Evolutionary conservation across 2,113 vertebrate species (phyloP).

Genomic region (Sphaerodactylus townsendi): DNA sequence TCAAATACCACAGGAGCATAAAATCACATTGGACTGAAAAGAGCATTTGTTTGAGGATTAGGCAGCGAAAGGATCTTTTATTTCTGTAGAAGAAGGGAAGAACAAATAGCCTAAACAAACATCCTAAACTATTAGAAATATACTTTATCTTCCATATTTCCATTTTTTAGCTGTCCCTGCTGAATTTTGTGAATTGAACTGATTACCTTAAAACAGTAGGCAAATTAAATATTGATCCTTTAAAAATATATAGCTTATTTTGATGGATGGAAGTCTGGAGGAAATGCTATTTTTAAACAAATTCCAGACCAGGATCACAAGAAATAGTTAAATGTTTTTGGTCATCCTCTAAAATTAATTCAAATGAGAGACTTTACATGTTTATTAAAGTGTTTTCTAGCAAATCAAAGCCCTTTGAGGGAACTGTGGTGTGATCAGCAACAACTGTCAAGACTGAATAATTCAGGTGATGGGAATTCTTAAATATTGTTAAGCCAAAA

Average conservation of each 20-base stretch:
- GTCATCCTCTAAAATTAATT: not conserved
- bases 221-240: too few species aligned
- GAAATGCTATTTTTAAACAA: too few species aligned
- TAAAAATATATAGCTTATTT: too few species aligned
- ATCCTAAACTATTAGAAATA: not conserved
- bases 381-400: not conserved
- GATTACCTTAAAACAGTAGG: not conserved
- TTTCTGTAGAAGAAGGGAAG: not conserved
- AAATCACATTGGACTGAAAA: slow-evolving; percentile 1
- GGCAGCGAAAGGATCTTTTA: not conserved
- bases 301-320: too few species aligned
- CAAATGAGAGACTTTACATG: not conserved
- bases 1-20: not conserved
- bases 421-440: not conserved
- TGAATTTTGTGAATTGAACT: not conserved
- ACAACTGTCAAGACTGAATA: not conserved
- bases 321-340: not conserved
- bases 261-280: too few species aligned
- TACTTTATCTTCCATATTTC: not conserved
- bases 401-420: not conserved
- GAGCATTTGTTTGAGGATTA: not conserved
- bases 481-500: not conserved
- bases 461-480: not conserved
- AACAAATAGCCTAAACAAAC: not conserved
- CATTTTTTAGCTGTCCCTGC: not conserved